These are phyloP conservation scores for Melipona bicolor DNA, from an alignment of 2,888 invertebrate genomes.

Conservation along the genomic window DNA sequence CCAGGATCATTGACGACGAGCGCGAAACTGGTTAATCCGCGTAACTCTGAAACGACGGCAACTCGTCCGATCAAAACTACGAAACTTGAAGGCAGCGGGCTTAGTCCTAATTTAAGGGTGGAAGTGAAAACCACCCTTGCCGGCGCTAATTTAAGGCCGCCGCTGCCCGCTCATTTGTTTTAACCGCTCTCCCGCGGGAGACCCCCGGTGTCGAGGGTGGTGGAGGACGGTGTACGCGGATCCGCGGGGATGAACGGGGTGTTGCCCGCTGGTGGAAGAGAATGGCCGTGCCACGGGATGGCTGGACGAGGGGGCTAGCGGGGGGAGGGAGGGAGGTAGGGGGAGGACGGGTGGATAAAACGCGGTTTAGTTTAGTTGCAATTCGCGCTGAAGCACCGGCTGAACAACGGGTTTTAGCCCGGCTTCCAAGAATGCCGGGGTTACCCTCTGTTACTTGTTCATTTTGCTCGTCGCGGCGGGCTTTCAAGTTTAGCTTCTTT, in stretches of 20 bases:
- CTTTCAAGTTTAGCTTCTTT: constrained; percentile 57
- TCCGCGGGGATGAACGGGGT: constrained; percentile 28
- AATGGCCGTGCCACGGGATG: constrained; percentile 6
- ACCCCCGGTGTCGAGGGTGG: constrained; percentile 62
- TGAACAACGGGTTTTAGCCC: constrained; percentile 63
- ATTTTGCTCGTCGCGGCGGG: constrained; percentile 38
- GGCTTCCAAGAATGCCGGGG: constrained; percentile 56
- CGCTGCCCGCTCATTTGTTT: constrained; percentile 83
- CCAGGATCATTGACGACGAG: constrained; percentile 28
- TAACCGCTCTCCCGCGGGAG: constrained; percentile 80
- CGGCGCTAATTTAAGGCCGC: constrained; percentile 83
- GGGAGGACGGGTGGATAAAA: constrained; percentile 58
- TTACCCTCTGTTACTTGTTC: constrained; percentile 48
- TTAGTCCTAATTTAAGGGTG: constrained; percentile 84
- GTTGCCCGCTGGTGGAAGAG: constrained; percentile 14
- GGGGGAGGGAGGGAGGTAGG: no score
- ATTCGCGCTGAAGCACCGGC: constrained; percentile 68
- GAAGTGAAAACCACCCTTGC: constrained; percentile 83
- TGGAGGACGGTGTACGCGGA: constrained; percentile 49
- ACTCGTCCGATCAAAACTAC: constrained; percentile 82
- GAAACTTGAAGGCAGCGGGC: constrained; percentile 80
- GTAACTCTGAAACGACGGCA: constrained; percentile 79
- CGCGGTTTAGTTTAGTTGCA: constrained; percentile 78
- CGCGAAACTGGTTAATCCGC: constrained; percentile 71
- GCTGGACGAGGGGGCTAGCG: background rate